Evolutionary conservation across 1,140 invertebrate genomes (phyloP).

Genomic region (Delia radicum): DNA sequence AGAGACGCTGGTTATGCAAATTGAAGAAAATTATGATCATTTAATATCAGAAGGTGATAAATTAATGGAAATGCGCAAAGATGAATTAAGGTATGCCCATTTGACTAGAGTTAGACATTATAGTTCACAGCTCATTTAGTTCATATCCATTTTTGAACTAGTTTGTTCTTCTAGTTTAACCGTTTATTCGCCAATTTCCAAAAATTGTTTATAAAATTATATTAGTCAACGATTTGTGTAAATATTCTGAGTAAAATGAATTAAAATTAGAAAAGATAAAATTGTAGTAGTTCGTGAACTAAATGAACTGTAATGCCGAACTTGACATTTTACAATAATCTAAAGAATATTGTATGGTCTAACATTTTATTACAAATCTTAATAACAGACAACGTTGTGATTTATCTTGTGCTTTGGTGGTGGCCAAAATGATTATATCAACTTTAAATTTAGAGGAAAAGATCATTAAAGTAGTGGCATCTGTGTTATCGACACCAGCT

Average conservation of each 20-base stretch:
- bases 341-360: too few relatives aligned
- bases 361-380: slow-evolving; percentile 15
- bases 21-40: slow-evolving; percentile 53
- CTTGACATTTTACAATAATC: too few relatives aligned
- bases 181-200: too few relatives aligned
- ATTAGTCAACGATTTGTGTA: too few relatives aligned
- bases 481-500: slow-evolving; percentile 44
- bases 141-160: too few relatives aligned
- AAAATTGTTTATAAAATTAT: too few relatives aligned
- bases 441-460: slow-evolving; percentile 48
- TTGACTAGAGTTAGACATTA: background rate
- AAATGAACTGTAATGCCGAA: too few relatives aligned
- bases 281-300: too few relatives aligned
- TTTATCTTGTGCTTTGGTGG: slow-evolving; percentile 47
- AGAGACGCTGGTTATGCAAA: slow-evolving; percentile 50
- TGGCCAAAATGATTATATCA: slow-evolving; percentile 48
- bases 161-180: too few relatives aligned
- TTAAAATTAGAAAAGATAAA: too few relatives aligned
- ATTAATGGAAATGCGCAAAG: slow-evolving; percentile 44
- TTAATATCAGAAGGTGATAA: slow-evolving; percentile 51
- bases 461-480: slow-evolving; percentile 43
- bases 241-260: too few relatives aligned
- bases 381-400: slow-evolving; percentile 43
- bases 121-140: too few relatives aligned
- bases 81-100: slow-evolving; percentile 41